phyloP scores from a whole-genome alignment of 2,797 vertebrate species.

The Sebastes variabilis region DNA sequence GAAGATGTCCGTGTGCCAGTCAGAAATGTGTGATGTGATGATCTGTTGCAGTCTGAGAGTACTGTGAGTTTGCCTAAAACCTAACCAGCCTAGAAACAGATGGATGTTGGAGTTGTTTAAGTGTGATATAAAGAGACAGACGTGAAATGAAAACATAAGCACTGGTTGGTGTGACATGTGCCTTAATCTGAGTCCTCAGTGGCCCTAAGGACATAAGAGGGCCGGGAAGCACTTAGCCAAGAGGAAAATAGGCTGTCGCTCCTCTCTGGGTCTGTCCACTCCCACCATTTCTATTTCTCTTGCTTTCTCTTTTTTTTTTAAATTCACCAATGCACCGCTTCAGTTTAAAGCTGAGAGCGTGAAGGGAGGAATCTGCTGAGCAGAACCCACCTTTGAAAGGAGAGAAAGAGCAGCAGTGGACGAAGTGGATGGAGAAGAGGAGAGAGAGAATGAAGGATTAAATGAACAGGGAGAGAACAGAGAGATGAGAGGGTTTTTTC shows the following conservation, averaged over 20 bases:
- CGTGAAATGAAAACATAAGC: background rate
- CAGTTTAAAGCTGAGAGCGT: background rate
- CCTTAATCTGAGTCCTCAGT: slow-evolving; percentile 4
- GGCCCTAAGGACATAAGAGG: background rate
- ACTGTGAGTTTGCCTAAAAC: background rate
- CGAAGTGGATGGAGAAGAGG: background rate
- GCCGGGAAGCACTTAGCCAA: slow-evolving; percentile 20
- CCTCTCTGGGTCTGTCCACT: background rate
- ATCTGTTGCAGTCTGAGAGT: background rate
- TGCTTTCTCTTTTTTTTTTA: background rate
- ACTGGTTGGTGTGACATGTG: background rate
- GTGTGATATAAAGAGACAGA: background rate
- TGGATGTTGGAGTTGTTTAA: background rate
- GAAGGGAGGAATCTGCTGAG: background rate
- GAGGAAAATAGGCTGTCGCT: slow-evolving; percentile 6
- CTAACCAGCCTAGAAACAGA: background rate
- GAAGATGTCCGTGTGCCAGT: background rate
- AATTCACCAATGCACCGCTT: background rate
- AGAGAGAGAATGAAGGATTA: background rate
- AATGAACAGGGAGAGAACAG: background rate
- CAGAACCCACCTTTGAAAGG: background rate
- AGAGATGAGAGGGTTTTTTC: no score
- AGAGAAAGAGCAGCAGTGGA: background rate
- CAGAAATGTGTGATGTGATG: background rate
- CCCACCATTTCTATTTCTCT: background rate